Percentiles rank a stretch among this genome's conserved stretches.
Conservation (phyloP, 2,797 vertebrate genomes). For the Gymnopithys bicolor region DNA sequence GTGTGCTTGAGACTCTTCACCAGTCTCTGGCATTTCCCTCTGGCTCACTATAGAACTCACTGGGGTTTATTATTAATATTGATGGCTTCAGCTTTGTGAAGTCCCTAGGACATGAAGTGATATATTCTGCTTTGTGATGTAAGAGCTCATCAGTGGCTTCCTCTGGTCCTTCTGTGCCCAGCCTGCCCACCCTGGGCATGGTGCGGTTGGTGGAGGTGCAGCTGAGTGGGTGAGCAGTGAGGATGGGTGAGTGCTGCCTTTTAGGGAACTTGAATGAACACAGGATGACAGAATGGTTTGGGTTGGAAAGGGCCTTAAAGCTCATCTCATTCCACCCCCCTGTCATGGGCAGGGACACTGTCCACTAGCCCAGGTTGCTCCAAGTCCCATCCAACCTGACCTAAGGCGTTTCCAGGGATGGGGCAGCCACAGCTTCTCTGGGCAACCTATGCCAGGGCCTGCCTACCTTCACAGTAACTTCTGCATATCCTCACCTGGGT, state of each 20-base stretch:
- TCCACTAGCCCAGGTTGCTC: not conserved
- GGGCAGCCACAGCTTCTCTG: not conserved
- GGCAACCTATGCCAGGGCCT: not conserved
- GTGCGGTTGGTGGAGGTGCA: rapidly evolving
- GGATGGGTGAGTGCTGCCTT: not conserved
- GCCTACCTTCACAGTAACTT: not conserved
- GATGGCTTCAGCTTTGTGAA: not conserved
- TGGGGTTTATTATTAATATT: not conserved
- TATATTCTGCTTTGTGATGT: not conserved
- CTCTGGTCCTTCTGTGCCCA: not conserved
- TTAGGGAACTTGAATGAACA: rapidly evolving
- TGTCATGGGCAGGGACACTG: not conserved
- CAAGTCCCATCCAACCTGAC: rapidly evolving
- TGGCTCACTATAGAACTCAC: rapidly evolving
- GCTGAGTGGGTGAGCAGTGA: not conserved
- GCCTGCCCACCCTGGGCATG: rapidly evolving
- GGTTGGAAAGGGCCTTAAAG: not conserved
- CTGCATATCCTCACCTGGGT: not conserved
- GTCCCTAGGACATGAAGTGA: not conserved
- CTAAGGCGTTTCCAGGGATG: not conserved
- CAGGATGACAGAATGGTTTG: not conserved
- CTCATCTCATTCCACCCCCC: not conserved
- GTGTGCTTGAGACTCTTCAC: not conserved
- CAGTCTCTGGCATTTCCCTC: not conserved
- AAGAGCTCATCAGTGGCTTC: not conserved